Evolutionary conservation across 2,113 vertebrate species (phyloP).

Genomic region (Nyctereutes procyonoides): DNA sequence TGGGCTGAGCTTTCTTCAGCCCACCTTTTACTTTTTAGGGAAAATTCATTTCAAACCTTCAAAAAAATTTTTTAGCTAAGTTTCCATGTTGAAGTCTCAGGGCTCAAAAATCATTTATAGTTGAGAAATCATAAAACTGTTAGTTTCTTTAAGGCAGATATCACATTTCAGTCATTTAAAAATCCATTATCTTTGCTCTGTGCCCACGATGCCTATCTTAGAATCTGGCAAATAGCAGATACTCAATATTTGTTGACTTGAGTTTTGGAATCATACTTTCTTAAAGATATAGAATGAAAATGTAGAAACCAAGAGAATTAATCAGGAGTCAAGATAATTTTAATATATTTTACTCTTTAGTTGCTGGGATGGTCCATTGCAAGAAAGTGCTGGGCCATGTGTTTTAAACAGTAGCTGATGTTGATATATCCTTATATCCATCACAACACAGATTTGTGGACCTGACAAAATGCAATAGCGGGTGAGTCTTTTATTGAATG

Average conservation of each 20-base stretch:
- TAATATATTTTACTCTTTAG: background rate
- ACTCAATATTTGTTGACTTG: background rate
- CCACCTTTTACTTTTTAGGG: background rate
- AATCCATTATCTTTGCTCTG: background rate
- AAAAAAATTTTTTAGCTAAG: background rate
- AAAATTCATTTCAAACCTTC: background rate
- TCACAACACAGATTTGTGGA: background rate
- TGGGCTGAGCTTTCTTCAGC: background rate
- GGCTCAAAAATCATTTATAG: background rate
- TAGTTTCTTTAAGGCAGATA: background rate
- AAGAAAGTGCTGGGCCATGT: background rate
- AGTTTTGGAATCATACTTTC: background rate
- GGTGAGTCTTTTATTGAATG: slow-evolving; percentile 46
- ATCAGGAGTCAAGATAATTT: slow-evolving; percentile 18
- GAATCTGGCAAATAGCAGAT: background rate
- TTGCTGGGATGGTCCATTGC: background rate
- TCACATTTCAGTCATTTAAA: background rate
- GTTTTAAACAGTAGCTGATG: background rate
- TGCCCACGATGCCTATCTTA: background rate
- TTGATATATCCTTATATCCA: background rate
- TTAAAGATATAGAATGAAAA: slow-evolving; percentile 24
- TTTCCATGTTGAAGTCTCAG: slow-evolving; percentile 33
- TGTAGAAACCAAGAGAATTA: background rate
- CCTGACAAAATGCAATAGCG: background rate
- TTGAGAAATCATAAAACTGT: background rate